phyloP scores from a whole-genome alignment of 2,113 vertebrate genomes.

The Panthera uncia region DNA sequence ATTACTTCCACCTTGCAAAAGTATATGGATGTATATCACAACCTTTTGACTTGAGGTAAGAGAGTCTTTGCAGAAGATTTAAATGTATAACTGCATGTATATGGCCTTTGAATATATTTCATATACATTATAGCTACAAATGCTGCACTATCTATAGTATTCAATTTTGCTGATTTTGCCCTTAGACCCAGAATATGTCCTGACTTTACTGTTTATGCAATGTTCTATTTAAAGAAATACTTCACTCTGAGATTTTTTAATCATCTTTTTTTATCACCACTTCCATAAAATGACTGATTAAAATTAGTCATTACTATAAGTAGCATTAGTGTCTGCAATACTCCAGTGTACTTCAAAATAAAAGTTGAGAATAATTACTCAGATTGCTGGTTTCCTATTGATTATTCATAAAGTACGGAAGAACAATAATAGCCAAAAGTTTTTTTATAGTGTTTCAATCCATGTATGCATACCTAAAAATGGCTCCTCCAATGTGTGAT shows the following conservation, averaged over 20 bases:
- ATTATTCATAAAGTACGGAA: not conserved
- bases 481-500: not conserved
- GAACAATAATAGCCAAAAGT: not conserved
- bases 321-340: conserved; percentile 46
- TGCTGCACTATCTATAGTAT: not conserved
- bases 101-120: not conserved
- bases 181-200: conserved; percentile 4
- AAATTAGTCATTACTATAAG: conserved; percentile 56
- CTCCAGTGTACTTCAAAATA: conserved; percentile 12
- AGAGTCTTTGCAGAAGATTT: not conserved
- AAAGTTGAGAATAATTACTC: not conserved
- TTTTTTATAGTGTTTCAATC: not conserved
- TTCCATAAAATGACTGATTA: conserved; percentile 50
- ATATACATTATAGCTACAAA: not conserved
- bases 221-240: conserved; percentile 60
- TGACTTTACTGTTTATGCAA: conserved; percentile 49
- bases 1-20: not conserved
- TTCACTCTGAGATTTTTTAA: conserved; percentile 2
- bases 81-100: not conserved
- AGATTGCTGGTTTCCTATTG: not conserved
- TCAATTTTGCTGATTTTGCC: conserved; percentile 38
- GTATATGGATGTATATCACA: not conserved
- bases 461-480: not conserved
- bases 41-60: not conserved
- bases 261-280: not conserved